Conservation (phyloP, 2,888 invertebrate genomes). For the Aporophyla nigra region DNA sequence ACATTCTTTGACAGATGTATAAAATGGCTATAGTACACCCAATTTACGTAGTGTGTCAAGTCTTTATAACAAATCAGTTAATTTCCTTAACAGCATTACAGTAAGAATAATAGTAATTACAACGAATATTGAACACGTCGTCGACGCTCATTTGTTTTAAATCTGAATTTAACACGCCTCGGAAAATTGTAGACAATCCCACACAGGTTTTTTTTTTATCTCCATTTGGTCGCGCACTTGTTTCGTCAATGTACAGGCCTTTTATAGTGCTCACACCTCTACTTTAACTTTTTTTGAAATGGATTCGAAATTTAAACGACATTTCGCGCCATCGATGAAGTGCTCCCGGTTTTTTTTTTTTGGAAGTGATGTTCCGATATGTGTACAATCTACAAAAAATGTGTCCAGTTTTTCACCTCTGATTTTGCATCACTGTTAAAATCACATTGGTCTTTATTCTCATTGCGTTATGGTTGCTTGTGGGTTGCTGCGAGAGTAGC, state of each 20-base stretch:
- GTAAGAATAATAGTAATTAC: background rate
- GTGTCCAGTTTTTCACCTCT: background rate
- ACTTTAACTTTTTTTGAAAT: constrained; percentile 7
- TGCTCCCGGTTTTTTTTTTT: background rate
- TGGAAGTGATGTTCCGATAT: background rate
- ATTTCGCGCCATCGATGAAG: background rate
- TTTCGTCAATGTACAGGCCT: background rate
- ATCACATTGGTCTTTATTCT: background rate
- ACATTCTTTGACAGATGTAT: background rate
- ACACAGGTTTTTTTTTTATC: background rate
- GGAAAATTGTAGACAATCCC: too few relatives aligned
- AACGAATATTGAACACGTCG: background rate
- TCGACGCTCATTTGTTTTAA: background rate
- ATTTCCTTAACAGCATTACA: background rate
- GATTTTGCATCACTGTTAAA: background rate
- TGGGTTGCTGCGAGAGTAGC: background rate
- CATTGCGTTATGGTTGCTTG: background rate
- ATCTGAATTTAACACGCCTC: background rate
- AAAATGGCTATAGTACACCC: background rate
- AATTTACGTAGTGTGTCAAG: background rate
- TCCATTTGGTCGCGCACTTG: background rate
- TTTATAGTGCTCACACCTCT: background rate
- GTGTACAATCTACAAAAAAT: background rate
- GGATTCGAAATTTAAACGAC: constrained; percentile 3
- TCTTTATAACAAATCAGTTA: background rate